Percentiles rank a stretch among this genome's conserved stretches.
phyloP scores from a whole-genome alignment of 2,113 vertebrate species.

The Electrona antarctica region DNA sequence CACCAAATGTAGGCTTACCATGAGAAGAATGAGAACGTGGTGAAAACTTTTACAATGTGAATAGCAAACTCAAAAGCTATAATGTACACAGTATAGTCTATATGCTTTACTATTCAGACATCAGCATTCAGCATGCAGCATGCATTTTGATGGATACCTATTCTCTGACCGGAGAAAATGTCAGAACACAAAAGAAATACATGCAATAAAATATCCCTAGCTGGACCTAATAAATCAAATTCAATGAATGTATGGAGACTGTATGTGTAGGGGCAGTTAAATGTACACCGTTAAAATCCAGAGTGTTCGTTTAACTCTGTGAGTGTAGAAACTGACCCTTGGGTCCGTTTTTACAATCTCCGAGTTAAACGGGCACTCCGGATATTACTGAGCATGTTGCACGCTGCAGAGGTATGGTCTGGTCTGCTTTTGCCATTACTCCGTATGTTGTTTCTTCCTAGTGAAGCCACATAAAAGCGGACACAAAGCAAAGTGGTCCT shows the following conservation, averaged over 20 bases:
- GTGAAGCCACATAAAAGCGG: slow-evolving; percentile 41
- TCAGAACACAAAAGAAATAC: not conserved
- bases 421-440: slow-evolving; percentile 64
- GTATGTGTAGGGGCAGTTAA: slow-evolving; percentile 11
- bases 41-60: no score
- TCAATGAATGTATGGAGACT: slow-evolving; percentile 16
- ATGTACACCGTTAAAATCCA: not conserved
- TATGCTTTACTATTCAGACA: slow-evolving; percentile 1
- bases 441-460: slow-evolving; percentile 36
- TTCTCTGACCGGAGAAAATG: not conserved
- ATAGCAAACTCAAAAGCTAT: no score
- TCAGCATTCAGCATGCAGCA: not conserved
- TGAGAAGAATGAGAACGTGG: slow-evolving; percentile 3
- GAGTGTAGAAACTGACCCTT: no score
- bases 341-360: no score
- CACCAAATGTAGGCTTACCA: slow-evolving; percentile 9
- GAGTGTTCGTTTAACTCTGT: no score
- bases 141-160: not conserved
- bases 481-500: slow-evolving; percentile 54
- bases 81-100: not conserved
- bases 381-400: not conserved
- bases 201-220: not conserved
- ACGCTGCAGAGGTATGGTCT: slow-evolving; percentile 24
- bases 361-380: no score
- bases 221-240: slow-evolving; percentile 31